Percentiles rank a stretch among this genome's conserved stretches.
These are phyloP conservation scores for Chirona hameri DNA, from an alignment of 2,888 invertebrate genomes.

Conservation along the genomic window DNA sequence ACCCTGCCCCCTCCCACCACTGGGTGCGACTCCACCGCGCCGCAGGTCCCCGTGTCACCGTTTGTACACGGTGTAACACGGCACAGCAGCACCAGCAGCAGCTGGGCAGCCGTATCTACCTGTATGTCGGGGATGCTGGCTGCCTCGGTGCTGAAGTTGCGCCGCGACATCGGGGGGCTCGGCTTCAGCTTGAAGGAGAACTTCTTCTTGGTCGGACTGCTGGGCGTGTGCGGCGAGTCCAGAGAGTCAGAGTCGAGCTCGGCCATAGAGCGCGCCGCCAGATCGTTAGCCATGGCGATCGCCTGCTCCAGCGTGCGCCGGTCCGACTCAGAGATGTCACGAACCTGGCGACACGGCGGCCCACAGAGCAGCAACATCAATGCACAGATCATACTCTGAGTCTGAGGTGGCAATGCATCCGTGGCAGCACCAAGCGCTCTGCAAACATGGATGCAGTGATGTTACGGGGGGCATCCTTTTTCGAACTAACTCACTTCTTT, in stretches of 20 bases:
- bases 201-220: slow-evolving; percentile 66
- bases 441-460: too few species aligned
- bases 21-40: too few species aligned
- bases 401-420: too few species aligned
- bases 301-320: slow-evolving; percentile 87
- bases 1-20: too few species aligned
- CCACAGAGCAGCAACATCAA: slow-evolving; percentile 43
- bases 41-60: too few species aligned
- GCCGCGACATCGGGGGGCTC: slow-evolving; percentile 64
- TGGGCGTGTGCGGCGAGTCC: slow-evolving; percentile 49
- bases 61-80: too few species aligned
- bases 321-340: slow-evolving; percentile 90
- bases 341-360: slow-evolving; percentile 56
- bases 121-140: slow-evolving; percentile 81
- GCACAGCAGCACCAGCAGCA: too few species aligned
- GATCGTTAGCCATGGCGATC: slow-evolving; percentile 87
- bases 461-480: too few species aligned
- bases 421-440: too few species aligned
- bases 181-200: slow-evolving; percentile 72
- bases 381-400: slow-evolving; percentile 33
- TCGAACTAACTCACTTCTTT: too few species aligned
- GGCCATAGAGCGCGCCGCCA: slow-evolving; percentile 65
- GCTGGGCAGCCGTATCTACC: slow-evolving; percentile 52
- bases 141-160: slow-evolving; percentile 87
- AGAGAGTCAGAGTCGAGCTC: slow-evolving; percentile 44